Evolutionary conservation across 1,140 invertebrate genomes (phyloP), one percentile per base, ranked within the genome.

Genomic region (Hormaphis cornu): DNA sequence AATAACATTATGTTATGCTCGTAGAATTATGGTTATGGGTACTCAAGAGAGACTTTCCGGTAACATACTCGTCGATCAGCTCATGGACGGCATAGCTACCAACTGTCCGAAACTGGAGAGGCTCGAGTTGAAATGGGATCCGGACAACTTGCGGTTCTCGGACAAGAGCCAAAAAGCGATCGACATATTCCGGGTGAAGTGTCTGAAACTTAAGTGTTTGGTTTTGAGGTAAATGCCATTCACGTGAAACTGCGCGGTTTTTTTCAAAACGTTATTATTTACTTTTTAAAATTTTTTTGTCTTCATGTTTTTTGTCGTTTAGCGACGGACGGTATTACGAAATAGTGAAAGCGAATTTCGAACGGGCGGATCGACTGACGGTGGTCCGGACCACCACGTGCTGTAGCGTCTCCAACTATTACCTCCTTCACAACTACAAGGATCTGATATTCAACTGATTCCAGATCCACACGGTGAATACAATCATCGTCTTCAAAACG

Each of bases 261-360:
- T n/a, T n/a, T n/a, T 22, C 30, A 54, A 40, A 61, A 44, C n/a
- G 18, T 44, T 28, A 26, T 16, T 2, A 24, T 22, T 4, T 14
- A 35, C 4, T 1, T 16, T 44, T 16, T 33, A 8, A 3, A 30
- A 28, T 69, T 6, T 6, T 44, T 26, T 14, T 61, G 16, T 70
- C 50, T 46, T 26, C 20, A 16, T 37, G 14, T 54, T 53, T 44
- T 42, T 8, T 28, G 75, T 77, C 77, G 81, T 84, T 77, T 76
- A 97, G 94, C 77, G 97, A 99, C 79, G 97, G 97, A 3, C 90
- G 97, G 69, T 99, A 99, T 79, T 99, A 98, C 76, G 97, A 99
- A 81, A 91, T 98, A 72, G 95, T 98, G 14, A 97, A 98, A 78
- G 96, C 96, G 0, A 99, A 99, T 79, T 99, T 99, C 77, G 97